Conservation (phyloP, 1,140 invertebrate genomes). For the Mactra quadrangularis region DNA sequence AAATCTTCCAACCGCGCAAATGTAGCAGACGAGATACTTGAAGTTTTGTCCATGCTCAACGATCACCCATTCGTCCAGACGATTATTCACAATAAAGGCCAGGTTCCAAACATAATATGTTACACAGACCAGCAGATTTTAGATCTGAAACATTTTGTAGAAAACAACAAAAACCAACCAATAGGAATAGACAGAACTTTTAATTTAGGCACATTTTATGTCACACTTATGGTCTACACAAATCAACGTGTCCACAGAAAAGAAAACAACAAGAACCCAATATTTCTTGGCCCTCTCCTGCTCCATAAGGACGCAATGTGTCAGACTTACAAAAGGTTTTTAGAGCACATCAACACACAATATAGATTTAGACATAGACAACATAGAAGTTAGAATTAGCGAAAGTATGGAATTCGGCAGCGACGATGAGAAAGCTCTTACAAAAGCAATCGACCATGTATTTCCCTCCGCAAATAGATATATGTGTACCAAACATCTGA, state of each 20-base stretch:
- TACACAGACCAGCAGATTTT: constrained; percentile 26
- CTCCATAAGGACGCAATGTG: constrained; percentile 31
- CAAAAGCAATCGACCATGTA: constrained; percentile 8
- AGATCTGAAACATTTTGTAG: constrained; percentile 20
- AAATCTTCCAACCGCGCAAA: background rate
- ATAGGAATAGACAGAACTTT: constrained; percentile 41
- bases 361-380: constrained; percentile 6
- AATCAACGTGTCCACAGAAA: constrained; percentile 13
- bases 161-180: background rate
- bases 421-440: constrained; percentile 19
- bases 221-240: constrained; percentile 25
- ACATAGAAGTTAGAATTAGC: constrained; percentile 16
- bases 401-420: constrained; percentile 28
- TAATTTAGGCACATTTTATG: constrained; percentile 14
- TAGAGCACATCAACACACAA: constrained; percentile 11
- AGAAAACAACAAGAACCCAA: background rate
- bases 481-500: constrained; percentile 23
- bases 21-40: constrained; percentile 8
- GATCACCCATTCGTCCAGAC: constrained; percentile 8
- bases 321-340: constrained; percentile 12
- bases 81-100: background rate
- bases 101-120: background rate
- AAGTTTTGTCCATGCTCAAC: constrained; percentile 8
- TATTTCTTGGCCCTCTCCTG: constrained; percentile 20
- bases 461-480: constrained; percentile 11